Percentiles rank a stretch among this genome's conserved stretches.
These are phyloP conservation scores for Phainopepla nitens DNA, from an alignment of 2,113 vertebrate species.

Conservation along the genomic window DNA sequence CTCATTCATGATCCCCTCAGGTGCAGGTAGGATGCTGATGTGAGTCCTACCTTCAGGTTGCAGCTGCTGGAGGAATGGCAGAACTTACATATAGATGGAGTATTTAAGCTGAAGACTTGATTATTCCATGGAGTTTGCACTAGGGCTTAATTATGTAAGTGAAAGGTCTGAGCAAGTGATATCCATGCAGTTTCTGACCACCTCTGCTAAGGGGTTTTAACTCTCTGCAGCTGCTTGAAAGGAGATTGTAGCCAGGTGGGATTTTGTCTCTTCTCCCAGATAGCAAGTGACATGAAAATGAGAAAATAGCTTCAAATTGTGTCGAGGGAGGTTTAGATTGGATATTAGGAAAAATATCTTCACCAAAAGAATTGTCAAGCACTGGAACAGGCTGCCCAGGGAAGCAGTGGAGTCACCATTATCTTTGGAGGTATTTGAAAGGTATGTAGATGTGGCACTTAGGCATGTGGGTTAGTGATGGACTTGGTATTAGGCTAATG, in stretches of 20 bases:
- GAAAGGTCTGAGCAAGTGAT: background rate
- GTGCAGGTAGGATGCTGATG: background rate
- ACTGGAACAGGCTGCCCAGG: background rate
- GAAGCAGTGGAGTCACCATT: background rate
- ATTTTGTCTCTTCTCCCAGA: background rate
- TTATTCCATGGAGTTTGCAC: fast-evolving
- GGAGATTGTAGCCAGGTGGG: background rate
- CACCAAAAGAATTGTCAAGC: background rate
- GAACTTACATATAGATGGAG: background rate
- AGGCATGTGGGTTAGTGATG: background rate
- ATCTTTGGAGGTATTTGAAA: background rate
- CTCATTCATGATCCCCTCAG: background rate
- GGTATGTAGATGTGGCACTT: fast-evolving
- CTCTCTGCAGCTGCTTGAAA: background rate
- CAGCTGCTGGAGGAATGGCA: background rate
- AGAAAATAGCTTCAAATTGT: background rate
- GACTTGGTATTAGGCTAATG: background rate
- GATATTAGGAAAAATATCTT: background rate
- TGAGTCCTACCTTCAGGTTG: background rate
- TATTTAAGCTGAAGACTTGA: background rate
- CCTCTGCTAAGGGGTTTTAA: background rate
- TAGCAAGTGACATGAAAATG: background rate
- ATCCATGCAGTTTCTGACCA: fast-evolving
- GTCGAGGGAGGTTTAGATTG: background rate
- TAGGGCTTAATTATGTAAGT: background rate